Evolutionary conservation across 2,113 vertebrate species (phyloP).

Genomic region (Raja brachyura): DNA sequence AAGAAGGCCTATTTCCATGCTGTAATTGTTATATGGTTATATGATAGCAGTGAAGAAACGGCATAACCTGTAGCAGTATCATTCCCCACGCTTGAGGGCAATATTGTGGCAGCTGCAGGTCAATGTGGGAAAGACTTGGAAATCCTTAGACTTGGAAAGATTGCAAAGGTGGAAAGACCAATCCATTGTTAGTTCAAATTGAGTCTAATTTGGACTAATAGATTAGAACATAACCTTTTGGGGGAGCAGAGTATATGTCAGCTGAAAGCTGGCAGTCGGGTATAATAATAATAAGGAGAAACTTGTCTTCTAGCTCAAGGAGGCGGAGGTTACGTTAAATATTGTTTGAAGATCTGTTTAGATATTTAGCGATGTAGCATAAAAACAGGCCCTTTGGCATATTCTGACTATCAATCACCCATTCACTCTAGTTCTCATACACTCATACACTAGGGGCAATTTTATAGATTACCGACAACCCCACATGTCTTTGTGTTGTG

Average conservation of each 20-base stretch:
- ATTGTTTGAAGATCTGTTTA: too few species aligned
- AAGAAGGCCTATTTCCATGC: too few species aligned
- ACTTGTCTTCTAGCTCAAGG: background rate
- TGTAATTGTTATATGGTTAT: too few species aligned
- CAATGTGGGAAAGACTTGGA: background rate
- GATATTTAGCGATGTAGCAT: too few species aligned
- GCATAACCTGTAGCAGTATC: background rate
- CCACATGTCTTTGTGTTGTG: too few species aligned
- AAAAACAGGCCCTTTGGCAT: too few species aligned
- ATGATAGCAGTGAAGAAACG: background rate
- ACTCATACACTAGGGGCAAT: too few species aligned
- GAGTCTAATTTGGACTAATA: background rate
- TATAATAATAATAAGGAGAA: background rate
- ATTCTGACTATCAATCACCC: too few species aligned
- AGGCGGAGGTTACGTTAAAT: background rate
- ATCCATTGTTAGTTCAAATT: background rate
- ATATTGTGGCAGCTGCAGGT: background rate
- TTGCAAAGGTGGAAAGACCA: too few species aligned
- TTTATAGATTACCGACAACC: too few species aligned
- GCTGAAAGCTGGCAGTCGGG: background rate
- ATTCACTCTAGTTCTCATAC: too few species aligned
- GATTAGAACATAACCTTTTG: background rate
- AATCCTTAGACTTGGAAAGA: too few species aligned
- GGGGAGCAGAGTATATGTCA: background rate
- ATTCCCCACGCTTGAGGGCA: background rate